phyloP scores from a whole-genome alignment of 2,888 invertebrate species.

The Zygogramma bicolorata region DNA sequence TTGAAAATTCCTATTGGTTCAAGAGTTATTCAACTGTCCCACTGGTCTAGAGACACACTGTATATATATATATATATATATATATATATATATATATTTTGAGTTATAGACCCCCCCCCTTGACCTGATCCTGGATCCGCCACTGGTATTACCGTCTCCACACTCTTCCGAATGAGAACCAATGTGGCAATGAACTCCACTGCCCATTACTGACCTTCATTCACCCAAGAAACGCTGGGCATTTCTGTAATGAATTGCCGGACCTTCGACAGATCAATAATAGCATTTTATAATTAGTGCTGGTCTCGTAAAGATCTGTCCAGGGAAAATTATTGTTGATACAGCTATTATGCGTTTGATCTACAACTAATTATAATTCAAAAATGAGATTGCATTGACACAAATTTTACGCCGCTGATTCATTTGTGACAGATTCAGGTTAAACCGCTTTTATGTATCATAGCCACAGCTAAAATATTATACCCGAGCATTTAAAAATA shows the following conservation, averaged over 20 bases:
- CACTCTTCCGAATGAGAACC: background rate
- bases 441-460: slow-evolving; percentile 32
- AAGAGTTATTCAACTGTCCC: too few relatives aligned
- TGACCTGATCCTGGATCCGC: too few relatives aligned
- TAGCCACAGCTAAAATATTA: slow-evolving; percentile 19
- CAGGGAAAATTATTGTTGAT: slow-evolving; percentile 8
- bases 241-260: slow-evolving; percentile 5
- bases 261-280: slow-evolving; percentile 3
- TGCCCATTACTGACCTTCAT: slow-evolving; percentile 7
- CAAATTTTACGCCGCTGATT: slow-evolving; percentile 47
- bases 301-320: slow-evolving; percentile 9
- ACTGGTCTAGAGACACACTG: too few relatives aligned
- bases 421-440: slow-evolving; percentile 47
- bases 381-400: slow-evolving; percentile 45
- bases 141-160: background rate
- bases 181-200: background rate
- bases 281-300: slow-evolving; percentile 14
- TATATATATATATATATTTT: too few relatives aligned
- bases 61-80: too few relatives aligned
- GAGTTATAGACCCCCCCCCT: too few relatives aligned
- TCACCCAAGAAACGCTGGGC: background rate
- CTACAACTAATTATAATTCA: slow-evolving; percentile 23
- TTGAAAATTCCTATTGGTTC: too few relatives aligned
- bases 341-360: slow-evolving; percentile 21
- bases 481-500: slow-evolving; percentile 23